Conservation (phyloP, 2,797 vertebrate genomes). For the Megalops cyprinoides region DNA sequence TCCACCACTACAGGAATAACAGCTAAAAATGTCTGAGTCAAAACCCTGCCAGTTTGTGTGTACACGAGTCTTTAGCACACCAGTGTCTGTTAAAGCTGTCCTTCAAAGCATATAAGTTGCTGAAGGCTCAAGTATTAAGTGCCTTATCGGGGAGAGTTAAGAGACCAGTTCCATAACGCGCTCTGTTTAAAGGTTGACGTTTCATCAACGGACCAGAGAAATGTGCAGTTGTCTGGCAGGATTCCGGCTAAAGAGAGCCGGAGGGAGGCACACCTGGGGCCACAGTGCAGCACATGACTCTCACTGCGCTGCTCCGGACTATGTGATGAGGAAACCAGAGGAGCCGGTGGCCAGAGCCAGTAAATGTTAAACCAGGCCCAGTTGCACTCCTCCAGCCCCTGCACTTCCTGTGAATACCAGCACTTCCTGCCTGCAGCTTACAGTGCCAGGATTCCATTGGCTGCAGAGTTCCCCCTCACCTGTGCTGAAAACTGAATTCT, state of each 20-base stretch:
- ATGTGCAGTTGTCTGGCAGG: not conserved
- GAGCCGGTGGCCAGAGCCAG: not conserved
- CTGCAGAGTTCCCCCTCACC: not conserved
- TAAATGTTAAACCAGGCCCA: not conserved
- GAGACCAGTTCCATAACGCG: not conserved
- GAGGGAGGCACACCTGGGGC: not conserved
- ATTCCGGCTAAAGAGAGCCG: not conserved
- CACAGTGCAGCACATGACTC: not conserved
- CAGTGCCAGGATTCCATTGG: not conserved
- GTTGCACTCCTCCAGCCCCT: not conserved
- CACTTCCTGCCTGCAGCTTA: conserved; percentile 3
- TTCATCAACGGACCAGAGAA: not conserved
- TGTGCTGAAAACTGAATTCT: not conserved
- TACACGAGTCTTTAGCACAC: no score
- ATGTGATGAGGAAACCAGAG: not conserved
- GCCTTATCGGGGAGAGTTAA: not conserved
- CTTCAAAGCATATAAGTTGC: no score
- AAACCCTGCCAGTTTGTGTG: no score
- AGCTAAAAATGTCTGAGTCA: no score
- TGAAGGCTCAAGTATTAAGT: no score
- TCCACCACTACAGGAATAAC: no score
- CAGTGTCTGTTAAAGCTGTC: no score
- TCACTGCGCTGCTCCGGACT: not conserved
- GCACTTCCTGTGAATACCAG: not conserved
- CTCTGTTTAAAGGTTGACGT: no score